Evolutionary conservation across 2,888 invertebrate species (phyloP).

Genomic region (Barypeithes pellucidus): DNA sequence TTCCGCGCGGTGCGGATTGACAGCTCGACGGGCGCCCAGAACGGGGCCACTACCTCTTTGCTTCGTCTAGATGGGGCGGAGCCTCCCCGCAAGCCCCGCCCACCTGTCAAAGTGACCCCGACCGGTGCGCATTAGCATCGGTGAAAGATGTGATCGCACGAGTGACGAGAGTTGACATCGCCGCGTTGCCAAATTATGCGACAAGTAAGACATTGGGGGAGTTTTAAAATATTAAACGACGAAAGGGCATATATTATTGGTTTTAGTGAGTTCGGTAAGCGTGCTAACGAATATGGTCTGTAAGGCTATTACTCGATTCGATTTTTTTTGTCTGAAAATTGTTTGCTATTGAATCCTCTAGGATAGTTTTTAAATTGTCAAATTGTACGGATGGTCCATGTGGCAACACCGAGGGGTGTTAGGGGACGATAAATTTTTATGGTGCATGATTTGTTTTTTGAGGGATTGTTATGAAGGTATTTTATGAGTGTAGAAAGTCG

Average conservation of each 20-base stretch:
- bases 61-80: constrained; percentile 60
- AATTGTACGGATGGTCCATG: background rate
- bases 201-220: background rate
- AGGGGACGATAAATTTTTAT: constrained; percentile 37
- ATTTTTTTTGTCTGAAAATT: background rate
- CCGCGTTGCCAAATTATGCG: constrained; percentile 33
- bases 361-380: background rate
- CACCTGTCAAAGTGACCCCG: constrained; percentile 71
- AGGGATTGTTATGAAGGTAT: background rate
- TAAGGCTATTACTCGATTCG: background rate
- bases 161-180: constrained; percentile 70
- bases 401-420: constrained; percentile 28
- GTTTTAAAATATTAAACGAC: background rate
- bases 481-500: background rate
- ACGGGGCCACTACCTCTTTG: constrained; percentile 63
- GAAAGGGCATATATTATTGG: background rate
- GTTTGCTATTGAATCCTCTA: background rate
- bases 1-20: constrained; percentile 57
- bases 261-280: background rate
- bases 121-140: constrained; percentile 66
- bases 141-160: constrained; percentile 52
- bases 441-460: constrained; percentile 30
- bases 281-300: background rate
- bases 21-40: constrained; percentile 62
- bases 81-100: constrained; percentile 61